Conservation (phyloP, 2,888 invertebrate species). For the Dolichomitus sp. region DNA sequence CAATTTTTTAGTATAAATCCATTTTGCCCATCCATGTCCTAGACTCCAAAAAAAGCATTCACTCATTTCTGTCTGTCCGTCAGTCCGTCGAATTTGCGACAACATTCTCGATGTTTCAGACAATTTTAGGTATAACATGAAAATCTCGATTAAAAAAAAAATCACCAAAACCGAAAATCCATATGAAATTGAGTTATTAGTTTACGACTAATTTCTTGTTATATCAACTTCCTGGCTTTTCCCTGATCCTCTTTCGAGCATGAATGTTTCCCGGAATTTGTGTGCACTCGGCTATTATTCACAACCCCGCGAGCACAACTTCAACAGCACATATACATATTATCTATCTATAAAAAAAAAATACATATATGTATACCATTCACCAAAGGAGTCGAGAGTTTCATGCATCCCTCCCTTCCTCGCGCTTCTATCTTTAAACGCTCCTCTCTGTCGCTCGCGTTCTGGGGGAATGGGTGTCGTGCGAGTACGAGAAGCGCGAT, state of each 20-base stretch:
- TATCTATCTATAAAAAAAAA: constrained; percentile 2
- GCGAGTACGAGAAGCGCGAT: constrained; percentile 80
- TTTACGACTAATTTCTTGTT: background rate
- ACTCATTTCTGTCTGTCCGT: too few relatives aligned
- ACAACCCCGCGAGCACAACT: background rate
- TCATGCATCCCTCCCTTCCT: constrained; percentile 16
- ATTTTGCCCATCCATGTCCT: too few relatives aligned
- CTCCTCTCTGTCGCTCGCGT: constrained; percentile 63
- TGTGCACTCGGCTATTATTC: background rate
- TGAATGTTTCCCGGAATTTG: background rate
- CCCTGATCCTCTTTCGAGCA: background rate
- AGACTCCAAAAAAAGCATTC: too few relatives aligned
- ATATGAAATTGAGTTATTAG: too few relatives aligned
- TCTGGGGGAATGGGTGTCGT: constrained; percentile 32
- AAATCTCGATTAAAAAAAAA: too few relatives aligned
- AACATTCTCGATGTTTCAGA: background rate
- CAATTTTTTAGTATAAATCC: too few relatives aligned
- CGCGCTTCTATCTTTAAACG: constrained; percentile 11
- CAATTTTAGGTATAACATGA: too few relatives aligned
- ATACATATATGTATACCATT: background rate
- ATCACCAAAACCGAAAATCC: too few relatives aligned
- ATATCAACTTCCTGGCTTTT: background rate
- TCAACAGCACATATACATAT: background rate
- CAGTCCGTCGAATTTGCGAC: background rate
- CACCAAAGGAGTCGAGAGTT: background rate